Percentiles rank a stretch among this genome's conserved stretches.
Conservation (phyloP, 2,888 invertebrate species). For the Holacanthella duospinosa region DNA sequence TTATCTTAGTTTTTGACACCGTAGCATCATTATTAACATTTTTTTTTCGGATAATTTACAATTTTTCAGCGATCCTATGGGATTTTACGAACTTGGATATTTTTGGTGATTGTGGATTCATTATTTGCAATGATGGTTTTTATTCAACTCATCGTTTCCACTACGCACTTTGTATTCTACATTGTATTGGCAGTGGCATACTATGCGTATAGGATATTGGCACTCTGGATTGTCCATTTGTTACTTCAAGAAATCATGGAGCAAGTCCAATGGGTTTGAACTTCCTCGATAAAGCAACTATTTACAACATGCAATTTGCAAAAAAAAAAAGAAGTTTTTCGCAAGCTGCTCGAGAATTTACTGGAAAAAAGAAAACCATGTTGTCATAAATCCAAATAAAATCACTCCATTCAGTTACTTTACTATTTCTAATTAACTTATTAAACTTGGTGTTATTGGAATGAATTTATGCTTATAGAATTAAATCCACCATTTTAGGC, state of each 20-base stretch:
- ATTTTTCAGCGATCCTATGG: background rate
- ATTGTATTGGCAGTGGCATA: background rate
- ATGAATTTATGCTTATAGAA: no score
- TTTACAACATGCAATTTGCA: no score
- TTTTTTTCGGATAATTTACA: no score
- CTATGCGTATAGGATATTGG: background rate
- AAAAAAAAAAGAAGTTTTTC: no score
- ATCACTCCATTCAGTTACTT: no score
- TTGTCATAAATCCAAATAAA: no score
- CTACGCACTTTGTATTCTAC: background rate
- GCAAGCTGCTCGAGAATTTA: no score
- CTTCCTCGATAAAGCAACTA: no score
- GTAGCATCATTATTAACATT: background rate
- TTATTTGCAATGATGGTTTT: background rate
- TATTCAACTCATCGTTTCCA: background rate
- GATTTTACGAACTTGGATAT: background rate
- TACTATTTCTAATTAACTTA: no score
- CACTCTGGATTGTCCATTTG: background rate
- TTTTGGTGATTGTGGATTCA: background rate
- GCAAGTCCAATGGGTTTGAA: slow-evolving; percentile 13
- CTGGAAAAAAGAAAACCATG: no score
- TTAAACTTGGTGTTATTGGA: no score
- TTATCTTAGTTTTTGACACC: background rate
- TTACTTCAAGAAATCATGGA: background rate
- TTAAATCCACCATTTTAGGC: no score